Evolutionary conservation across 2,113 vertebrate genomes (phyloP), one percentile per base, ranked within the genome.

Genomic region (Gnathonemus echidnorhynchus): DNA sequence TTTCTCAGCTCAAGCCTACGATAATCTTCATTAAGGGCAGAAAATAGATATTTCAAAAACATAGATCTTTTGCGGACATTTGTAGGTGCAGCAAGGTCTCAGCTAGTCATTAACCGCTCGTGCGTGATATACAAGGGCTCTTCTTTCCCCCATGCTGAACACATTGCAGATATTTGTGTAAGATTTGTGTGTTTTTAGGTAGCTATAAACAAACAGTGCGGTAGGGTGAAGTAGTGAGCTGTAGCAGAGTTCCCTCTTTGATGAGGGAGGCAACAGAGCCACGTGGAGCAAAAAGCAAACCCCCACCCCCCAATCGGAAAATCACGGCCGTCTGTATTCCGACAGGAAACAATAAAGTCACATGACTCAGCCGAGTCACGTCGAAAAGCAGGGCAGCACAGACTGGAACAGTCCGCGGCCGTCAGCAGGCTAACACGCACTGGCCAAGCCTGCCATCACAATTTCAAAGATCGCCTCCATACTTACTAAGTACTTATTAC

Each of bases 11-110:
- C 87, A 88, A 86, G 74, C 89, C 89, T 90, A 90, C 92, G 94
- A 92, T 95, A 93, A 92, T 95, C 94, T 93, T 92, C 93, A 91
- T 92, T 92, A 91, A 93, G 94, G 91, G 89, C 90, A 88, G 92
- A 92, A 90, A 95, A 93, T 89, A 87, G 77, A 91, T 89, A 92
- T 90, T 91, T 92, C 88, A 86, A 92, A 93, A 95, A 92, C 92
- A 93, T 89, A 91, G 89, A 92, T 91, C 91, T 92, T 94, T 95
- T 94, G 90, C 91, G 88, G 88, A 88, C 87, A 70, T 90, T 90
- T 91, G 91, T 70, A 86, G 7, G 90, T 19, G 74, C 74, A 21
- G 35, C 74, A 39, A 19, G 35, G 15, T 80, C 74, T 42, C 31
- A 7, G 74, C 35, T 80, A 80, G 35, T 42, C 35, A 42, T 42